These are phyloP conservation scores for Diglossa cyanea DNA, from an alignment of 2,797 vertebrate species.

Conservation along the genomic window DNA sequence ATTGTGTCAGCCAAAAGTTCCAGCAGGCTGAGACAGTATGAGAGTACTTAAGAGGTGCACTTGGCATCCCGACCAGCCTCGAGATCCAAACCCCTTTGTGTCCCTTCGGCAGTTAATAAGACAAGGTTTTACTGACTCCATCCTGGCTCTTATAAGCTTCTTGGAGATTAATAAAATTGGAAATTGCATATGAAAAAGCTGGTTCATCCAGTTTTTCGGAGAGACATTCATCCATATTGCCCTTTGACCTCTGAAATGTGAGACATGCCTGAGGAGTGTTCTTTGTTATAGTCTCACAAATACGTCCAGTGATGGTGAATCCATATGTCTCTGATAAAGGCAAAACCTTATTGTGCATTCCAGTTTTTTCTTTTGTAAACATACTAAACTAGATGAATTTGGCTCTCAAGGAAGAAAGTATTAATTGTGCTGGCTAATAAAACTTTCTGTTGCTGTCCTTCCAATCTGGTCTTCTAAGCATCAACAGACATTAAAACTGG, in stretches of 20 bases:
- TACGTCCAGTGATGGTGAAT: conserved; percentile 58
- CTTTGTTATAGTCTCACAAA: conserved; percentile 68
- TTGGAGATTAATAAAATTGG: conserved; percentile 54
- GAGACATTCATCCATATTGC: conserved; percentile 51
- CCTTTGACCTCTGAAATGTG: conserved; percentile 61
- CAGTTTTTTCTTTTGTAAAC: conserved; percentile 70
- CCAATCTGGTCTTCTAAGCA: conserved; percentile 66
- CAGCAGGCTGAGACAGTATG: neutral
- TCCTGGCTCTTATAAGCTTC: conserved; percentile 46
- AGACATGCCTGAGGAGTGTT: conserved; percentile 58
- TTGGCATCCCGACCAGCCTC: conserved; percentile 46
- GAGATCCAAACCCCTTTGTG: conserved; percentile 29
- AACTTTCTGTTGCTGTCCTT: conserved; percentile 16
- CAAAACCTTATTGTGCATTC: conserved; percentile 68
- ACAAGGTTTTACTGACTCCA: conserved; percentile 62
- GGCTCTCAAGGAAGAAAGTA: conserved; percentile 67
- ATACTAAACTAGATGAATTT: conserved; percentile 69
- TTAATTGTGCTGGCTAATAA: conserved; percentile 72
- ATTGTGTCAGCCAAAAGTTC: neutral
- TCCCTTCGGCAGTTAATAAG: conserved; percentile 60
- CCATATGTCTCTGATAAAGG: conserved; percentile 72
- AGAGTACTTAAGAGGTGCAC: conserved; percentile 14
- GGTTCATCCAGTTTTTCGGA: conserved; percentile 62
- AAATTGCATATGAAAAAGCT: conserved; percentile 57
- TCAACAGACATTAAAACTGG: conserved; percentile 64